phyloP scores from a whole-genome alignment of 1,140 invertebrate species.

The Araneus ventricosus region DNA sequence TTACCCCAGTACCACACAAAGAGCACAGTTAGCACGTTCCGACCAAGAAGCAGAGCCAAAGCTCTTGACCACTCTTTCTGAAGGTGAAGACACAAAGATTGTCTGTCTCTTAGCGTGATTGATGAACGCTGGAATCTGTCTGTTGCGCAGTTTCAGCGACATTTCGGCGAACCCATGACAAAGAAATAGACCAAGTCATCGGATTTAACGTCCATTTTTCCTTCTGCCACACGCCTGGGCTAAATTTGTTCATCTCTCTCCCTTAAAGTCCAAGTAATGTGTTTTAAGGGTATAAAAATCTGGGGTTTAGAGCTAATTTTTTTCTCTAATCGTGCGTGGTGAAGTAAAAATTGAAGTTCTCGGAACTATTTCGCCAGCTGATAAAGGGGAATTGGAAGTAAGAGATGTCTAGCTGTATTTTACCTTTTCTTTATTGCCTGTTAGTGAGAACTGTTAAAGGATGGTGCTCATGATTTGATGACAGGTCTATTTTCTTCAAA shows the following conservation, averaged over 20 bases:
- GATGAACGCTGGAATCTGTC: constrained; percentile 6
- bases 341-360: background rate
- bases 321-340: background rate
- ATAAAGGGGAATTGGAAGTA: background rate
- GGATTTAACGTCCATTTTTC: constrained; percentile 25
- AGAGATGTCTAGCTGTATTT: background rate
- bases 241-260: background rate
- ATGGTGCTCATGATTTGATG: background rate
- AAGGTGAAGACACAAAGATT: constrained; percentile 30
- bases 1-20: background rate
- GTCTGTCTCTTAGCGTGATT: constrained; percentile 35
- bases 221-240: background rate
- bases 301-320: background rate
- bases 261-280: background rate
- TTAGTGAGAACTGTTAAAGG: background rate
- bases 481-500: background rate
- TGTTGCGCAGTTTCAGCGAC: constrained; percentile 38
- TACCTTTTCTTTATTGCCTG: background rate
- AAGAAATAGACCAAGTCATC: constrained; percentile 25
- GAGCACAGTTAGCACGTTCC: constrained; percentile 36
- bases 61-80: background rate
- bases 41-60: background rate
- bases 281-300: background rate
- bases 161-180: background rate
- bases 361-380: background rate